These are phyloP conservation scores for Deroplatys truncata DNA, from an alignment of 2,888 invertebrate species.

Conservation along the genomic window DNA sequence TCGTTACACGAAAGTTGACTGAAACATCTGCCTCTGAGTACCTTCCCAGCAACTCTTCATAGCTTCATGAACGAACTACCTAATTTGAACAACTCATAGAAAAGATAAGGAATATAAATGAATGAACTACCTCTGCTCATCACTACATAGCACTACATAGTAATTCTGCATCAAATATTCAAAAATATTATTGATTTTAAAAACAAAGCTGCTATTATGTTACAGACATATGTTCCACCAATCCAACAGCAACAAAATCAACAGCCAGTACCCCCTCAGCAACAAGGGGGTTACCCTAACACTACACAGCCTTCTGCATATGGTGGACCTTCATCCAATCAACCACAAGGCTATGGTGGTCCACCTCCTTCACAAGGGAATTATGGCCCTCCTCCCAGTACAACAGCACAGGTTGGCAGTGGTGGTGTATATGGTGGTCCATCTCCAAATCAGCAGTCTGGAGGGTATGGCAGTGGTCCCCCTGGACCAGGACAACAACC, in stretches of 20 bases:
- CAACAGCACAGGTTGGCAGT: slow-evolving; percentile 20
- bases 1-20: too few relatives aligned
- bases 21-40: too few relatives aligned
- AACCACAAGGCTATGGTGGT: slow-evolving; percentile 37
- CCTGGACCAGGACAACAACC: slow-evolving; percentile 49
- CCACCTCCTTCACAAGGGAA: slow-evolving; percentile 46
- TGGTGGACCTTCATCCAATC: slow-evolving; percentile 34
- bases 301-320: slow-evolving; percentile 35
- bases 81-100: too few relatives aligned
- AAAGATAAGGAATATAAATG: too few relatives aligned
- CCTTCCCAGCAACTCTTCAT: too few relatives aligned
- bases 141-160: too few relatives aligned
- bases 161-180: too few relatives aligned
- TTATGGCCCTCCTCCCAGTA: slow-evolving; percentile 30
- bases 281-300: slow-evolving; percentile 34
- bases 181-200: not conserved
- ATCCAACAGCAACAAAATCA: slow-evolving; percentile 33
- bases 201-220: not conserved
- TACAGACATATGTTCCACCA: slow-evolving; percentile 32
- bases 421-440: slow-evolving; percentile 25
- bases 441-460: slow-evolving; percentile 29
- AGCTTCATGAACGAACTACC: too few relatives aligned
- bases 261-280: slow-evolving; percentile 38
- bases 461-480: slow-evolving; percentile 54
- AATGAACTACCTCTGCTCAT: too few relatives aligned